Evolutionary conservation across 2,888 invertebrate genomes (phyloP).

Genomic region (Coleophora flavipennella): DNA sequence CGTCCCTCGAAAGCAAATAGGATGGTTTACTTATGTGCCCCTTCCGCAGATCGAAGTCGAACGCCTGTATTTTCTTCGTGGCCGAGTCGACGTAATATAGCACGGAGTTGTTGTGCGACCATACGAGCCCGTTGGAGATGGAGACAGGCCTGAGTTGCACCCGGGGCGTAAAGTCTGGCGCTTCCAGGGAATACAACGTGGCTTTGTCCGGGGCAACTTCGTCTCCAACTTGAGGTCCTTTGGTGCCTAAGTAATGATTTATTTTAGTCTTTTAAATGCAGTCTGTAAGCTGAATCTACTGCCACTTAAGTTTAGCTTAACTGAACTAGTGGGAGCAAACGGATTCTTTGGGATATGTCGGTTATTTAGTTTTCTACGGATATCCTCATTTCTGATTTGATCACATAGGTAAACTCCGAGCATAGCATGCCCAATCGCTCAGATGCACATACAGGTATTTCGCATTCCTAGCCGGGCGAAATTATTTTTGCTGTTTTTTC

Average conservation of each 20-base stretch:
- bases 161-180: slow-evolving; percentile 22
- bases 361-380: no score
- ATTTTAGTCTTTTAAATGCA: no score
- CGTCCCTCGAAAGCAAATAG: background rate
- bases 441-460: no score
- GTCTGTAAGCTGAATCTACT: no score
- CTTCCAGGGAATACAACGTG: slow-evolving; percentile 58
- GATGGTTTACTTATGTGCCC: slow-evolving; percentile 60
- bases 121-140: slow-evolving; percentile 80
- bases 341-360: no score
- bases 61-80: slow-evolving; percentile 71
- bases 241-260: slow-evolving; percentile 38
- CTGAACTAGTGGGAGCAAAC: no score
- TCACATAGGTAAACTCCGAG: no score
- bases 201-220: slow-evolving; percentile 37
- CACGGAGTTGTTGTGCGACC: slow-evolving; percentile 69
- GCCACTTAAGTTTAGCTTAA: no score
- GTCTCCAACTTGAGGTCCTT: slow-evolving; percentile 28
- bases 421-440: no score
- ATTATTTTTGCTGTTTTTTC: no score
- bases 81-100: slow-evolving; percentile 81
- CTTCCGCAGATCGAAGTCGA: slow-evolving; percentile 70
- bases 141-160: slow-evolving; percentile 41
- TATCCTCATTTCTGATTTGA: no score
- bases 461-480: no score